These are phyloP conservation scores for Nycticebus coucang DNA, from an alignment of 2,113 vertebrate genomes.

Conservation along the genomic window DNA sequence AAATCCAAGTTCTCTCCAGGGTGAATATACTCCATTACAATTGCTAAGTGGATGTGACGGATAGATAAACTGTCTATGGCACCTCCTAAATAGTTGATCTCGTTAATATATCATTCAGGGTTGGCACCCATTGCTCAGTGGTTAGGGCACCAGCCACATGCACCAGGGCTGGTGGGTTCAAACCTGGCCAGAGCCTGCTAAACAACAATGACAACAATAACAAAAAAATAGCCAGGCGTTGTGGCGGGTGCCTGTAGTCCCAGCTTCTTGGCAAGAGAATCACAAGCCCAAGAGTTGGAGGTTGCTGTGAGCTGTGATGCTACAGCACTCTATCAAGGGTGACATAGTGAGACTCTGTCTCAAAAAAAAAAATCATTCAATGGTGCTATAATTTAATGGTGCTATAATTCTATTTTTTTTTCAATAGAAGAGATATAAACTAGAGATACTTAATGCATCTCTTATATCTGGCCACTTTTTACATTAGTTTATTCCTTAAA, in stretches of 20 bases:
- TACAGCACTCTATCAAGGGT: too few species aligned
- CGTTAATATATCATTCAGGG: background rate
- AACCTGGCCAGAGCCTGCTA: too few species aligned
- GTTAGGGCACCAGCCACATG: too few species aligned
- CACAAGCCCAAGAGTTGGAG: too few species aligned
- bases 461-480: background rate
- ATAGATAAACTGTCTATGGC: background rate
- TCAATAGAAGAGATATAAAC: background rate
- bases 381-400: background rate
- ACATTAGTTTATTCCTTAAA: background rate
- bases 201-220: too few species aligned
- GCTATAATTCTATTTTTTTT: background rate
- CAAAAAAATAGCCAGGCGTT: too few species aligned
- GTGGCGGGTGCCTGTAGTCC: too few species aligned
- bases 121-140: too few species aligned
- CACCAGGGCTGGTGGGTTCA: too few species aligned
- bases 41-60: background rate
- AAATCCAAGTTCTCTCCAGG: slow-evolving; percentile 36
- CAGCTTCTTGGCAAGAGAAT: too few species aligned
- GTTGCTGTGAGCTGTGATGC: too few species aligned
- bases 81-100: background rate
- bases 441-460: background rate
- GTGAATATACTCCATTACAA: background rate
- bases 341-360: too few species aligned
- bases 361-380: background rate